Conservation (phyloP, 2,113 vertebrate genomes). For the Chiloscyllium plagiosum region DNA sequence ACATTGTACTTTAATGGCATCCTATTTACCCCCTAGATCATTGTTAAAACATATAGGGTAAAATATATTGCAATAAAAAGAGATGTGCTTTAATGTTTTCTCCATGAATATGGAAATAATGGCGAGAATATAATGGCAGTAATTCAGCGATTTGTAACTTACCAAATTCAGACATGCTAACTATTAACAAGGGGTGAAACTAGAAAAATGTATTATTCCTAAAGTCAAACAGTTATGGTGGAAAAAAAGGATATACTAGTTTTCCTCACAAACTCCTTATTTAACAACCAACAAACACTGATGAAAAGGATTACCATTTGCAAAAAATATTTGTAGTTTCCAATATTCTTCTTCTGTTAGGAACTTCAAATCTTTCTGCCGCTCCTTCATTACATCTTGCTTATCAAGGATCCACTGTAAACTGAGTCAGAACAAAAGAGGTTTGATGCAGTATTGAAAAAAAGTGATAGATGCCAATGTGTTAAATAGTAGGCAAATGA, state of each 20-base stretch:
- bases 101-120: background rate
- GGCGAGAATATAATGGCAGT: background rate
- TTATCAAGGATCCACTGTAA: slow-evolving; percentile 99
- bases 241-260: background rate
- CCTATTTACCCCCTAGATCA: background rate
- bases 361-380: slow-evolving; percentile 95
- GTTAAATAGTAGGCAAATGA: background rate
- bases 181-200: background rate
- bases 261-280: background rate
- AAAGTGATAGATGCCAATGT: background rate
- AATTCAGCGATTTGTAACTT: background rate
- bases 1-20: background rate
- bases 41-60: background rate
- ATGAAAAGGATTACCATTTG: slow-evolving; percentile 73
- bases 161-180: background rate
- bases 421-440: slow-evolving; percentile 53
- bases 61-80: background rate
- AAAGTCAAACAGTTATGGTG: background rate
- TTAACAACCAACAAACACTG: background rate
- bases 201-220: background rate
- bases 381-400: slow-evolving; percentile 94
- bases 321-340: slow-evolving; percentile 99
- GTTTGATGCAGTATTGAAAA: background rate
- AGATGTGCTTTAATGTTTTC: background rate
- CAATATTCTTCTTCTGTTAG: slow-evolving; percentile 96